phyloP scores from a whole-genome alignment of 2,888 invertebrate species.

The Oasisia sp. region DNA sequence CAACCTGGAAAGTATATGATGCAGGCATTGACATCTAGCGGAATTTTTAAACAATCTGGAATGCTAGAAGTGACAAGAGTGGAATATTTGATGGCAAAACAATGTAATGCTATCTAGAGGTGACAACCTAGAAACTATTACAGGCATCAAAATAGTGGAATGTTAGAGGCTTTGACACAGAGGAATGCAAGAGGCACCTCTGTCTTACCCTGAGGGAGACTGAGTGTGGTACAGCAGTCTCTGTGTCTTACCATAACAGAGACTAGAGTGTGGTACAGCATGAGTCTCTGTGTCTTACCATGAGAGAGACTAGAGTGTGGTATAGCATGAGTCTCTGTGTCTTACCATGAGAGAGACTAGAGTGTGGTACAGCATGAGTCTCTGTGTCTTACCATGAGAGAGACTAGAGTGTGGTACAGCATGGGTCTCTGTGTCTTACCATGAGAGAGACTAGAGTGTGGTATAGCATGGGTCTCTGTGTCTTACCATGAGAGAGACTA shows the following conservation, averaged over 20 bases:
- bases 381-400: not conserved
- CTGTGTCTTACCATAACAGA: not conserved
- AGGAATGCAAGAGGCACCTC: too few relatives aligned
- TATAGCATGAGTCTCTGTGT: not conserved
- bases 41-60: too few relatives aligned
- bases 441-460: not conserved
- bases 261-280: not conserved
- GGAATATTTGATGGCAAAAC: too few relatives aligned
- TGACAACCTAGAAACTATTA: too few relatives aligned
- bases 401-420: conserved; percentile 20
- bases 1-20: too few relatives aligned
- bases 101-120: too few relatives aligned
- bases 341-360: not conserved
- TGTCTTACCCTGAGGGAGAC: not conserved
- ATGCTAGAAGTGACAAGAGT: too few relatives aligned
- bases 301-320: not conserved
- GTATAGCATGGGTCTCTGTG: not conserved
- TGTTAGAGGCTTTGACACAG: too few relatives aligned
- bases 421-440: not conserved
- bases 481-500: too few relatives aligned
- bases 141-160: too few relatives aligned
- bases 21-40: too few relatives aligned
- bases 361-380: not conserved
- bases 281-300: not conserved
- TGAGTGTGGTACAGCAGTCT: not conserved